phyloP scores from a whole-genome alignment of 2,113 vertebrate species.

The Regulus satrapa region DNA sequence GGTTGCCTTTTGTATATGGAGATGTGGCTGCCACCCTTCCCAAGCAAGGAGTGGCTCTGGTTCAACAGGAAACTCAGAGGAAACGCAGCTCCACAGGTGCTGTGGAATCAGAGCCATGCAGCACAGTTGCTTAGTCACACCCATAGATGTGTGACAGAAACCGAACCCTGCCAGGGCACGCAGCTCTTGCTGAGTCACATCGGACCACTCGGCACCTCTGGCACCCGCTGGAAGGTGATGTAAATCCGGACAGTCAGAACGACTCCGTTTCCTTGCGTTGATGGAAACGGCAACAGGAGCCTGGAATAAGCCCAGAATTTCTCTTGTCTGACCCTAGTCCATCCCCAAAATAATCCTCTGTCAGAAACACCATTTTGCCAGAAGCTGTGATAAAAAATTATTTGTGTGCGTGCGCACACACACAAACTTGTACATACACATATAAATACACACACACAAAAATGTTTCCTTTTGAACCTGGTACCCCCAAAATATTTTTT shows the following conservation, averaged over 20 bases:
- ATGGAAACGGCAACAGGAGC: not conserved
- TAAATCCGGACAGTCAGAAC: not conserved
- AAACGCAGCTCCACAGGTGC: not conserved
- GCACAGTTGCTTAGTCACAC: not conserved
- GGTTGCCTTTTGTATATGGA: not conserved
- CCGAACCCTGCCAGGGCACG: not conserved
- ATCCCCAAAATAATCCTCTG: not conserved
- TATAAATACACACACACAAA: not conserved
- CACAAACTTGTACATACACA: accelerated
- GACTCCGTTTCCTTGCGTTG: not conserved
- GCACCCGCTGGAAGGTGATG: not conserved
- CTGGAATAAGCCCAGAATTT: not conserved
- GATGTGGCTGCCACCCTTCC: not conserved
- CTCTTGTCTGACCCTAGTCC: not conserved
- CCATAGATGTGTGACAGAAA: accelerated
- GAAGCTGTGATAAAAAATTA: not conserved
- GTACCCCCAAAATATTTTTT: not conserved
- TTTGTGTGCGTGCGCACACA: accelerated
- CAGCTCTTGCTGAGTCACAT: not conserved
- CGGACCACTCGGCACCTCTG: not conserved
- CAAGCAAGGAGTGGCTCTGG: not conserved
- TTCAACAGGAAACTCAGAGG: not conserved
- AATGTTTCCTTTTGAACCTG: not conserved
- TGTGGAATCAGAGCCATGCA: not conserved
- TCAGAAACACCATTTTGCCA: not conserved